Base-by-base conservation (phyloP, 2,888 invertebrate genomes). In the Chaetoderma sp. region DNA sequence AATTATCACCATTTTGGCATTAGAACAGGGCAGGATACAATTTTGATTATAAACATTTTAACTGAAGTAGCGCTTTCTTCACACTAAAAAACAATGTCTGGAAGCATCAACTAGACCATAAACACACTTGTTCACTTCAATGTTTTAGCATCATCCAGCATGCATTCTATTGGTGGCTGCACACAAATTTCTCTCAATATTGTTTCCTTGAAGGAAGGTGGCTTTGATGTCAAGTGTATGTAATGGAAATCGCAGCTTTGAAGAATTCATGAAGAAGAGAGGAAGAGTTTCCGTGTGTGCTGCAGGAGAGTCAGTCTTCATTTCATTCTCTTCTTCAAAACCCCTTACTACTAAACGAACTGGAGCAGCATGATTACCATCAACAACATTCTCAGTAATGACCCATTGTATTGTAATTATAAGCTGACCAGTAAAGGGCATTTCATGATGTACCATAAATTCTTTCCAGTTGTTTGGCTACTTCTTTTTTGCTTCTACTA, bases 381-480 rank as follows among this genome's bases (percentile, higher is more conserved):
- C 25, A 5, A 16, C 4, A 33, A 49, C 23, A 13, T 47, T 47
- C 4, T 36, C 16, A 23, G 63, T 63, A 25, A 25, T 33, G n/a
- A 70, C 62, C 70, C 59, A 70, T 50, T 60, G 55, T 32, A 64
- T 65, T 3, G 62, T 63, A 32, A 65, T 44, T 21, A 64, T 28
- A 47, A 60, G 58, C 33, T 69, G 66, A 23, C 64, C 64, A 23
- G 52, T 50, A 62, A 60, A 42, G 25, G 45, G 42, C 13, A 56
- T 25, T 25, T 60, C 59, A 4, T 56, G 23, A 62, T 59, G 59
- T 0, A 67, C 64, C 5, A 18, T 45, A 54, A 65, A 60, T 13
- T 50, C 32, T 54, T 32, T 62, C 63, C 63, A 67, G n/a, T 60
- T 63, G 23, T 56, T 28, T 8, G 65, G 60, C 45, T 70, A 67